Evolutionary conservation across 2,888 invertebrate genomes (phyloP).

Genomic region (Lycaena phlaeas): DNA sequence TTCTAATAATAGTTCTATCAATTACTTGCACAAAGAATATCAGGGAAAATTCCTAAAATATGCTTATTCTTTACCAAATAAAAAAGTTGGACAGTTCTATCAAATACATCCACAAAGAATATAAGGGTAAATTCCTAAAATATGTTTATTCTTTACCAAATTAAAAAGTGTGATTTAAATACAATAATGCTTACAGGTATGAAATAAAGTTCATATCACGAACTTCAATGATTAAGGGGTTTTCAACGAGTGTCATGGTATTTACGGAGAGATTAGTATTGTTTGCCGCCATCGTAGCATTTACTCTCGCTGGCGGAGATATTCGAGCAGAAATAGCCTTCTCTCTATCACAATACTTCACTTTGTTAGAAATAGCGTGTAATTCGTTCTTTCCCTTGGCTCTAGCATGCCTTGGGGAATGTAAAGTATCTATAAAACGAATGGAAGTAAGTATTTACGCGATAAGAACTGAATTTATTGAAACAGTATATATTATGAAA

Average conservation of each 20-base stretch:
- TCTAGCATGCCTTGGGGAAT: slow-evolving; percentile 74
- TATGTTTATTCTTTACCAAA: too few species aligned
- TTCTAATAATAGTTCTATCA: too few species aligned
- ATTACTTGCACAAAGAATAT: too few species aligned
- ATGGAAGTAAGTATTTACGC: slow-evolving; percentile 72
- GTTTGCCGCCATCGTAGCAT: slow-evolving; percentile 83
- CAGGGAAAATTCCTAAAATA: too few species aligned
- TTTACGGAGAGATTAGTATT: slow-evolving; percentile 89
- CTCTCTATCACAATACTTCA: slow-evolving; percentile 83
- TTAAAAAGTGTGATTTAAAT: too few species aligned
- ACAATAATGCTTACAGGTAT: slow-evolving; percentile 70
- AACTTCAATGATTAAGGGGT: slow-evolving; percentile 77
- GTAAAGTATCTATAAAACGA: slow-evolving; percentile 74
- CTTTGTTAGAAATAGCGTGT: slow-evolving; percentile 79
- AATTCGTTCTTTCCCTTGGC: slow-evolving; percentile 77
- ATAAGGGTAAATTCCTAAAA: too few species aligned
- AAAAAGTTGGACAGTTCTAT: too few species aligned
- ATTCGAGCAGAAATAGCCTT: slow-evolving; percentile 78
- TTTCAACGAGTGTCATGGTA: slow-evolving; percentile 77
- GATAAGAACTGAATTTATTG: too few species aligned
- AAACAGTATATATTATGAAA: too few species aligned
- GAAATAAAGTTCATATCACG: slow-evolving; percentile 78
- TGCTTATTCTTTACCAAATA: too few species aligned
- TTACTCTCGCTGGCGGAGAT: slow-evolving; percentile 76
- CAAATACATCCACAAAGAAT: too few species aligned